Conservation (phyloP, 2,797 vertebrate species). For the Falco naumanni region DNA sequence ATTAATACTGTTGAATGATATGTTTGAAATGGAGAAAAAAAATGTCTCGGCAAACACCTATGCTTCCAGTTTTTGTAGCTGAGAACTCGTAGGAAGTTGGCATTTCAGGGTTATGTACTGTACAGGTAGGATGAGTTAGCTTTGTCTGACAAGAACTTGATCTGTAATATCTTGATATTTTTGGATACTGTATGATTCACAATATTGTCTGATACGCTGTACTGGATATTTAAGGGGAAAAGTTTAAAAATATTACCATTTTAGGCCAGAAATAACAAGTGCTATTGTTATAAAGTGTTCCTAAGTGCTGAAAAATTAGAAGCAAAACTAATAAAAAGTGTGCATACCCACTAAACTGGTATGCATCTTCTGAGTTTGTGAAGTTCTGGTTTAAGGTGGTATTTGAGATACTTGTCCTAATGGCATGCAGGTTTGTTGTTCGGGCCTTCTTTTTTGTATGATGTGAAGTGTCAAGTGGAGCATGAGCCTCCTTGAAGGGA, state of each 20-base stretch:
- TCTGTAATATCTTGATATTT: not conserved
- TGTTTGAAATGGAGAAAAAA: not conserved
- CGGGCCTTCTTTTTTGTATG: not conserved
- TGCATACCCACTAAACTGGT: not conserved
- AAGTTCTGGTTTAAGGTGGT: not conserved
- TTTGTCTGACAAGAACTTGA: not conserved
- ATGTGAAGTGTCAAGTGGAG: not conserved
- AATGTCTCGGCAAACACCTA: rapidly evolving
- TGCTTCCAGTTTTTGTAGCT: not conserved
- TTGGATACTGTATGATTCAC: not conserved
- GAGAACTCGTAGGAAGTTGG: not conserved
- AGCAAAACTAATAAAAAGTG: not conserved
- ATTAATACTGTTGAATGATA: not conserved
- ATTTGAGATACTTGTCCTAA: not conserved
- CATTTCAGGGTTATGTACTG: not conserved
- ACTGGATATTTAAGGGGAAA: not conserved
- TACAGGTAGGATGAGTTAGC: not conserved
- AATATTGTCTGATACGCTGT: not conserved
- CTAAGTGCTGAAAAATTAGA: not conserved
- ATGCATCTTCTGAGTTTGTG: not conserved
- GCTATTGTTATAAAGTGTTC: too few relatives aligned
- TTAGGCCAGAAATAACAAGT: not conserved
- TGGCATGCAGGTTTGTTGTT: not conserved
- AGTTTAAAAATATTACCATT: not conserved
- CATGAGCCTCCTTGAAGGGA: not conserved